Evolutionary conservation across 2,113 vertebrate species (phyloP).

Genomic region (Poeciliopsis occidentalis): DNA sequence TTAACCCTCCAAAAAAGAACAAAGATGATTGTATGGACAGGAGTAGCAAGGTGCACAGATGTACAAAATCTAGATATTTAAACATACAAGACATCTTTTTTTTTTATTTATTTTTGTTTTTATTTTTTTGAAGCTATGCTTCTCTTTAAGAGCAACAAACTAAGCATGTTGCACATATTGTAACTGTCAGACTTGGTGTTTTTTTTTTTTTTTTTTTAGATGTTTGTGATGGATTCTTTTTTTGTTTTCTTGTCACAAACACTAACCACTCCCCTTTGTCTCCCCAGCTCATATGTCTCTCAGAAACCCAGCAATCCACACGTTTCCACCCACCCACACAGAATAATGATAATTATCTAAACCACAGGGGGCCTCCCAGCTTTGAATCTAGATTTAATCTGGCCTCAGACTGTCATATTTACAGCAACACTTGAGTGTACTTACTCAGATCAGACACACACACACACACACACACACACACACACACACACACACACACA

Average conservation of each 20-base stretch:
- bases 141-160: constrained; percentile 4
- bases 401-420: constrained; percentile 51
- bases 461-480: no score
- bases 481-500: constrained; percentile 1
- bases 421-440: constrained; percentile 37
- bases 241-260: background rate
- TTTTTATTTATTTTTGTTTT: no score
- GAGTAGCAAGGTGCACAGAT: background rate
- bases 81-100: background rate
- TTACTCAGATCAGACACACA: constrained; percentile 9
- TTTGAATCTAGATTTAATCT: constrained; percentile 56
- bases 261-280: constrained; percentile 12
- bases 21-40: constrained; percentile 37
- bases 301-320: constrained; percentile 6
- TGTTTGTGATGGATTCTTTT: background rate
- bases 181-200: background rate
- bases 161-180: background rate
- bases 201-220: background rate
- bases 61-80: constrained; percentile 3
- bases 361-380: constrained; percentile 39
- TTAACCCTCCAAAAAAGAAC: constrained; percentile 56
- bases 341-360: constrained; percentile 48
- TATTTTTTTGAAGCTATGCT: constrained; percentile 9
- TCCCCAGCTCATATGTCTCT: background rate
- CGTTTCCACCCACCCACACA: constrained; percentile 21